Evolutionary conservation across 2,797 vertebrate species (phyloP).

Genomic region (Aldrovandia affinis): DNA sequence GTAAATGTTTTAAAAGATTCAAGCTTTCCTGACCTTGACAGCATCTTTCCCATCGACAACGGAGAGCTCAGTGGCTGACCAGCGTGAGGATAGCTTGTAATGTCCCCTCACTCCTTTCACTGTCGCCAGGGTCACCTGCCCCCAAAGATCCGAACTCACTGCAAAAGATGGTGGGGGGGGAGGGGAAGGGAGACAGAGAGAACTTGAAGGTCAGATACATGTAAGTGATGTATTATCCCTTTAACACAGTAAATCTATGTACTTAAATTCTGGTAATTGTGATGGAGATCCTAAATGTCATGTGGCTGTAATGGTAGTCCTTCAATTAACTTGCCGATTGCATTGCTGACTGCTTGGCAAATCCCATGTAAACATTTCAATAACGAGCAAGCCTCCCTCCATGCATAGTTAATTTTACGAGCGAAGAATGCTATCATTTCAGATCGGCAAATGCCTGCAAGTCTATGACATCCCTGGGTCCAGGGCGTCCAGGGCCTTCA

Average conservation of each 20-base stretch:
- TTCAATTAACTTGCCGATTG: not conserved
- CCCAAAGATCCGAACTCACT: conserved; percentile 25
- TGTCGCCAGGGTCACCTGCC: conserved; percentile 44
- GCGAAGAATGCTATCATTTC: not conserved
- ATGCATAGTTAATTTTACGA: conserved; percentile 7
- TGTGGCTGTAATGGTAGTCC: not conserved
- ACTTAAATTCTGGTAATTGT: not conserved
- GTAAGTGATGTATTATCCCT: conserved; percentile 60
- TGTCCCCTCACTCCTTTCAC: conserved; percentile 49
- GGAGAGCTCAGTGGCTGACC: conserved; percentile 53
- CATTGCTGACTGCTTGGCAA: not conserved
- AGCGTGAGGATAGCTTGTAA: conserved; percentile 41
- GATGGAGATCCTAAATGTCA: conserved; percentile 9
- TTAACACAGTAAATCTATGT: conserved; percentile 37
- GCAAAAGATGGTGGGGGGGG: not conserved
- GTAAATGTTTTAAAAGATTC: not conserved
- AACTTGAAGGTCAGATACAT: conserved; percentile 60
- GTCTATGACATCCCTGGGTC: not conserved
- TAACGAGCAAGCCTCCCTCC: conserved; percentile 2
- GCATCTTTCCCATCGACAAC: conserved; percentile 53
- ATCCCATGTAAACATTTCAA: conserved; percentile 25
- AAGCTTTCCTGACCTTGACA: conserved; percentile 41
- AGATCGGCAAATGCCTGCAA: not conserved
- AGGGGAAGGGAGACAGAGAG: not conserved
- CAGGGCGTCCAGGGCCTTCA: not conserved